Evolutionary conservation across 1,140 invertebrate genomes (phyloP), one percentile per base, ranked within the genome.

Genomic region (Drosophila tani): DNA sequence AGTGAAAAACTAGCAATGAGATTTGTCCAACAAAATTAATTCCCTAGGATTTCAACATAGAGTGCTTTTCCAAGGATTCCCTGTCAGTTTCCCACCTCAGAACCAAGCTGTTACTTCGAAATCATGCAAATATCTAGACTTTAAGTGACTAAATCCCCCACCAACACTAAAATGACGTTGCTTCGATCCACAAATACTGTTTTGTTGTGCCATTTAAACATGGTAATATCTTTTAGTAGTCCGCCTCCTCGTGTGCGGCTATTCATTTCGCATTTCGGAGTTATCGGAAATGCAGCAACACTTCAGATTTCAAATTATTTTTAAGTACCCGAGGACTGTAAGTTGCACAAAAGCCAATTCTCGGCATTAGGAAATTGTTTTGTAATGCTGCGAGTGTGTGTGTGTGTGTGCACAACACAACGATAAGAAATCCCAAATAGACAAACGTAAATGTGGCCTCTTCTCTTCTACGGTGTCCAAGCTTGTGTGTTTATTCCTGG

Each of bases 291-390:
- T 59, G 60, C 67, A 74, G 58, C 62, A 55, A 64, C 67, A 80
- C 78, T 84, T 76, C 68, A 81, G 60, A 70, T 55, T 82, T 62
- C 76, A 88, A 88, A 83, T 87, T 88, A 87, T 83, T 77, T 80
- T 74, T 83, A 87, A 88, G 67, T 69, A 80, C 67, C 64, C 79
- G 62, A 79, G 65, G 63, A 58, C 73, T 78, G 77, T 88, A 88
- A 87, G 88, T 87, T 88, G 79, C 83, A 77, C 66, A 82, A 86
- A 82, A 87, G 79, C 75, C 79, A 86, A 87, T 85, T 82, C 75
- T 60, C 62, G 55, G 75, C 49, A 79, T 79, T 73, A 63, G 83
- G 76, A 87, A 86, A 86, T 86, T 87, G 82, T 83, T 87, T 87
- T 84, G 66, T 81, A 75, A 49, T 43, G 32, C 43, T 47, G 49